These are phyloP conservation scores for Conomelus anceps DNA, from an alignment of 2,888 invertebrate species.

Conservation along the genomic window DNA sequence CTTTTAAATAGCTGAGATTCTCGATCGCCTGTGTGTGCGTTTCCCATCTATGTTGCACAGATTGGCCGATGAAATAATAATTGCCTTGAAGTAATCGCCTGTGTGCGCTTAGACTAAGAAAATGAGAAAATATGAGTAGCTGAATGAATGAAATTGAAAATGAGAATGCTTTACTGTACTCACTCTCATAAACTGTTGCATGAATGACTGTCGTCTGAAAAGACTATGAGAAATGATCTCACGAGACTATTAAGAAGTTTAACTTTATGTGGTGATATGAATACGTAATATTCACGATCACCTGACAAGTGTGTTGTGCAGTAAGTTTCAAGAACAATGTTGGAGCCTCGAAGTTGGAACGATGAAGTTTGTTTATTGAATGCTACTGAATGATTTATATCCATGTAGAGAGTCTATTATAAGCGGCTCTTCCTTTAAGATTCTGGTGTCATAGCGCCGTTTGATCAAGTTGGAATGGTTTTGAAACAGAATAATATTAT, in stretches of 20 bases:
- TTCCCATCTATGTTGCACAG: too few species aligned
- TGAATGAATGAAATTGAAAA: too few species aligned
- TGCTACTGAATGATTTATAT: not conserved
- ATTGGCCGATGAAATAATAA: too few species aligned
- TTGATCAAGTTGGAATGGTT: not conserved
- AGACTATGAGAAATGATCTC: not conserved
- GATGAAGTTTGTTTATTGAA: not conserved
- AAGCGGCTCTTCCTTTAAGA: not conserved
- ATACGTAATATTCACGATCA: not conserved
- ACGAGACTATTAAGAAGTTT: not conserved
- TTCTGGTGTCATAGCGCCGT: not conserved
- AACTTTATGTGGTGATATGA: not conserved
- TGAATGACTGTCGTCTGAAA: not conserved
- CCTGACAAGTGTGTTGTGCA: not conserved
- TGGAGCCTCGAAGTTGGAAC: not conserved
- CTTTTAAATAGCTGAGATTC: too few species aligned
- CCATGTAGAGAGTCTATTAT: not conserved
- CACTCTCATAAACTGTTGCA: not conserved
- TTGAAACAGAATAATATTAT: not conserved
- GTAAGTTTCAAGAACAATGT: not conserved
- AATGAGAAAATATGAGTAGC: too few species aligned
- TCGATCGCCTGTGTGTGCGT: too few species aligned
- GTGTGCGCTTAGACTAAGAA: too few species aligned
- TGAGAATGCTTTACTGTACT: too few species aligned
- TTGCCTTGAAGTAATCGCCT: too few species aligned